A percentile compares a stretch with the other conserved stretches of the same genome.
Evolutionary conservation across 2,113 vertebrate genomes (phyloP).

Genomic region (Pipa parva): DNA sequence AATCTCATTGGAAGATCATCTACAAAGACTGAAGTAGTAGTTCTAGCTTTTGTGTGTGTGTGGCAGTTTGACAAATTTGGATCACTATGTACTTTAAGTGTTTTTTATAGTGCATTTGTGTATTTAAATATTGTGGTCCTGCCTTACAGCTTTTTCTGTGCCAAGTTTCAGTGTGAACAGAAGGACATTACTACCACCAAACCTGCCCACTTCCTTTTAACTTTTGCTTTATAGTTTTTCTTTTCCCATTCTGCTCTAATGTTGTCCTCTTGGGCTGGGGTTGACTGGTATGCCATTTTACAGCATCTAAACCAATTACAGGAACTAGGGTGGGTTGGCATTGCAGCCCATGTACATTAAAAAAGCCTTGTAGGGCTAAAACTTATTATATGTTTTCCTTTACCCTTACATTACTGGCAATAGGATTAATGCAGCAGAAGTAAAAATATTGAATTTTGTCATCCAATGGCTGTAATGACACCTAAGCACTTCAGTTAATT

Average conservation of each 20-base stretch:
- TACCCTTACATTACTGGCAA: too few relatives aligned
- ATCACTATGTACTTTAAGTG: too few relatives aligned
- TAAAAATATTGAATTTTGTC: too few relatives aligned
- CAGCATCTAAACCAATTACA: constrained; percentile 23
- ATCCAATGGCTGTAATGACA: too few relatives aligned
- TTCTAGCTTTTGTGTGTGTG: too few relatives aligned
- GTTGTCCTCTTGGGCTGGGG: constrained; percentile 14
- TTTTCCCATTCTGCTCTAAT: constrained; percentile 14
- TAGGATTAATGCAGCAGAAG: neutral
- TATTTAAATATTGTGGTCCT: too few relatives aligned
- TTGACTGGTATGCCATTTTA: constrained; percentile 33
- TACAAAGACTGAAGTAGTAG: too few relatives aligned
- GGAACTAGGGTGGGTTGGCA: neutral
- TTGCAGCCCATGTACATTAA: neutral
- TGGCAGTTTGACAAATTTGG: too few relatives aligned
- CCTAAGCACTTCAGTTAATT: neutral
- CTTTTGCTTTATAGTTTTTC: constrained; percentile 13
- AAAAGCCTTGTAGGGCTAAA: neutral
- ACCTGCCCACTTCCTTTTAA: constrained; percentile 30
- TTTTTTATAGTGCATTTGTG: too few relatives aligned
- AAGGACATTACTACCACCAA: constrained; percentile 19
- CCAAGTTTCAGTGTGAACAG: constrained; percentile 15
- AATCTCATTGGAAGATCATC: too few relatives aligned
- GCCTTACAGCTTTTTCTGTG: too few relatives aligned
- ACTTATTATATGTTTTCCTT: neutral